Conservation (phyloP, 2,113 vertebrate genomes). For the Aix galericulata region DNA sequence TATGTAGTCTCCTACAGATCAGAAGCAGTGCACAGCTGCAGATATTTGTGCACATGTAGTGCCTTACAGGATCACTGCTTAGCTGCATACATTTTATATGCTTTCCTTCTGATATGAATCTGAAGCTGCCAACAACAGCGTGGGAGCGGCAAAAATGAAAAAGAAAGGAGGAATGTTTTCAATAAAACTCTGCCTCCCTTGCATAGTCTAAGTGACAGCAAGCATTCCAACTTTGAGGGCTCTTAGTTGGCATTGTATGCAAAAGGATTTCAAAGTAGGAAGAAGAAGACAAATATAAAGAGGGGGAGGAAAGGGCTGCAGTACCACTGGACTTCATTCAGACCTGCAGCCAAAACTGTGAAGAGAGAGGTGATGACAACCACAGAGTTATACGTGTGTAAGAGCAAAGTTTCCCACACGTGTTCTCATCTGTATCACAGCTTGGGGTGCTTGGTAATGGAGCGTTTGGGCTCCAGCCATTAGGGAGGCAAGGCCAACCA, state of each 20-base stretch:
- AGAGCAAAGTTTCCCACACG: constrained; percentile 51
- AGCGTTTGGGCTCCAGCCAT: not conserved
- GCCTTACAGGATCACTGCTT: constrained; percentile 15
- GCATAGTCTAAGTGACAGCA: constrained; percentile 10
- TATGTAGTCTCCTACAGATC: constrained; percentile 30
- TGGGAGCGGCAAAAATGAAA: constrained; percentile 53
- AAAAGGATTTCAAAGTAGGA: constrained; percentile 19
- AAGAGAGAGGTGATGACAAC: constrained; percentile 33
- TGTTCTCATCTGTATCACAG: not conserved
- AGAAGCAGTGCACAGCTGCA: constrained; percentile 56
- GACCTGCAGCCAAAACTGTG: not conserved
- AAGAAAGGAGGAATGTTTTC: constrained; percentile 43
- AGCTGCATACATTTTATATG: constrained; percentile 17
- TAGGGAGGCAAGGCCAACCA: not conserved
- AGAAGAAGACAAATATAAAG: not conserved
- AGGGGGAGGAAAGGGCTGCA: not conserved
- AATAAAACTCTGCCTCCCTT: constrained; percentile 52
- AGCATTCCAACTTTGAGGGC: constrained; percentile 44
- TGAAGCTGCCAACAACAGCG: constrained; percentile 54
- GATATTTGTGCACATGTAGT: constrained; percentile 27
- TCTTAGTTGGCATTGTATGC: constrained; percentile 16
- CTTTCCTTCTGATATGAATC: constrained; percentile 39
- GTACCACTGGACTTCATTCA: not conserved
- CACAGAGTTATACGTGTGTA: not conserved
- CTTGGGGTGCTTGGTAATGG: constrained; percentile 21